Evolutionary conservation across 2,888 invertebrate species (phyloP).

Genomic region (Octonoba sinensis): DNA sequence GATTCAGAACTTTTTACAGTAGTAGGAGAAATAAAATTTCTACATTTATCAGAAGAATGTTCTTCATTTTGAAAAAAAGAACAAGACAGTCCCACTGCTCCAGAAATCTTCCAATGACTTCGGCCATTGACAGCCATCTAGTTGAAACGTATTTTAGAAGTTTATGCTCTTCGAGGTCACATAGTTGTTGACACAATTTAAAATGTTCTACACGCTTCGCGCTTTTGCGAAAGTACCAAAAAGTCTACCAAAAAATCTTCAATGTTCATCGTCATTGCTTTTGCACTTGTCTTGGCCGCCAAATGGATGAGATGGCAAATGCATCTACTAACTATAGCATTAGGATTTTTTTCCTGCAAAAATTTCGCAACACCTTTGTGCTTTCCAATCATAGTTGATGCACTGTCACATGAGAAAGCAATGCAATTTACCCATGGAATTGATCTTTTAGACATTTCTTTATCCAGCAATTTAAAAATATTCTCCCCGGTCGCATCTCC

Average conservation of each 20-base stretch:
- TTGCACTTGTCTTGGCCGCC: background rate
- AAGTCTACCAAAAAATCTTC: background rate
- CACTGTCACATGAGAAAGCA: background rate
- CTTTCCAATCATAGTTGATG: background rate
- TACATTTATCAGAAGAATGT: too few relatives aligned
- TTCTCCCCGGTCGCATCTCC: too few relatives aligned
- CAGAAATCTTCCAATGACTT: background rate
- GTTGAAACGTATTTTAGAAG: slow-evolving; percentile 5
- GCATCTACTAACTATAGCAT: background rate
- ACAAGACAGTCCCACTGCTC: slow-evolving; percentile 10
- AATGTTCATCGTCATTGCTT: background rate
- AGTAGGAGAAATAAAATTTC: too few relatives aligned
- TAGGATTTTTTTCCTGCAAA: background rate
- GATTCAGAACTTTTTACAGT: too few relatives aligned
- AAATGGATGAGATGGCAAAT: background rate
- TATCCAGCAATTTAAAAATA: background rate
- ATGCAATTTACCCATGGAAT: background rate
- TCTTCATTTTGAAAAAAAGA: too few relatives aligned
- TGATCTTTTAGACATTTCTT: background rate
- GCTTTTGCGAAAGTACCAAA: background rate
- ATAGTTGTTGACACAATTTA: background rate
- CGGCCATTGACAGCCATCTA: background rate
- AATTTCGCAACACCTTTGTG: background rate
- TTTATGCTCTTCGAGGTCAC: background rate
- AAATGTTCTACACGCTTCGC: background rate